A percentile compares a stretch with the other conserved stretches of the same genome.
These are phyloP conservation scores for Argyresthia albistria DNA, from an alignment of 2,888 invertebrate species.

Conservation along the genomic window DNA sequence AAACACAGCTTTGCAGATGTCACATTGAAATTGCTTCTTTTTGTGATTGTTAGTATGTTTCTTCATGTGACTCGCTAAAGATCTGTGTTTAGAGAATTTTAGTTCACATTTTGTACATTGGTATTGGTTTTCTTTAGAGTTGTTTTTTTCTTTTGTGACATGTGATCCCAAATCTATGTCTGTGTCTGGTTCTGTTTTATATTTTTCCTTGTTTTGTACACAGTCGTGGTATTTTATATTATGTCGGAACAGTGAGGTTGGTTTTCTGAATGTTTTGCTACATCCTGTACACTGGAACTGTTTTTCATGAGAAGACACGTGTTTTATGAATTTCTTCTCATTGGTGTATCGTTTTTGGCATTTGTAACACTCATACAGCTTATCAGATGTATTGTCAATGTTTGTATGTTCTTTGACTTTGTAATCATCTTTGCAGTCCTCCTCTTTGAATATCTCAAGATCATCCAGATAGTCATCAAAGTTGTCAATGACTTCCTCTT, in stretches of 20 bases:
- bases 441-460: slow-evolving; percentile 18
- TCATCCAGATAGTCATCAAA: slow-evolving; percentile 16
- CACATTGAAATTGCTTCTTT: slow-evolving; percentile 43
- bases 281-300: slow-evolving; percentile 32
- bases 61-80: slow-evolving; percentile 49
- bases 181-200: no score
- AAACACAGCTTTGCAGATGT: slow-evolving; percentile 58
- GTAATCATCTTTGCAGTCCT: slow-evolving; percentile 6
- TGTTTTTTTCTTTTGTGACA: no score
- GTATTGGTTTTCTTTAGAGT: no score
- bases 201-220: slow-evolving; percentile 21
- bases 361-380: slow-evolving; percentile 31
- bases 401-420: not conserved
- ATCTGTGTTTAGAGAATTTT: slow-evolving; percentile 61
- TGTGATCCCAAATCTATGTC: no score
- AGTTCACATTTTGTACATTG: slow-evolving; percentile 67
- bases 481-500: slow-evolving; percentile 14
- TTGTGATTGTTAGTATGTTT: slow-evolving; percentile 46
- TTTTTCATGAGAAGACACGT: slow-evolving; percentile 48
- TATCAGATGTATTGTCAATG: no score
- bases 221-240: slow-evolving; percentile 29
- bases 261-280: slow-evolving; percentile 31
- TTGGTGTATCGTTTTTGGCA: slow-evolving; percentile 60
- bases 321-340: slow-evolving; percentile 55
- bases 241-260: slow-evolving; percentile 39